These are phyloP conservation scores for Mechanitis messenoides DNA, from an alignment of 2,888 invertebrate species.

Conservation along the genomic window DNA sequence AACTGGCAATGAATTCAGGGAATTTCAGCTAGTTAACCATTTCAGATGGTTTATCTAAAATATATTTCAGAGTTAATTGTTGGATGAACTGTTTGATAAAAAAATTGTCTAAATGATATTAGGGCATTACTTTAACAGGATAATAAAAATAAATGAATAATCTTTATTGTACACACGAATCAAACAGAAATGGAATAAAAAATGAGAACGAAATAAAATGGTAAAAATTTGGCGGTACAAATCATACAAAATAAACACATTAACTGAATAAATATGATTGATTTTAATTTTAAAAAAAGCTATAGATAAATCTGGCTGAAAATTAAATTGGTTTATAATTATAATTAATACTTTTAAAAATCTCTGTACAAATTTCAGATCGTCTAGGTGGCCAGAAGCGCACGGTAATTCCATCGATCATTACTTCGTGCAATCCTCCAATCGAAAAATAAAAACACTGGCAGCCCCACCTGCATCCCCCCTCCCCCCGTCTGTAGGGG, in stretches of 20 bases:
- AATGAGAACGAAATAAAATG: too few species aligned
- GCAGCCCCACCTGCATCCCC: conserved; percentile 57
- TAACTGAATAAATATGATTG: too few species aligned
- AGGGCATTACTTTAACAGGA: background rate
- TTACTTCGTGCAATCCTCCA: conserved; percentile 75
- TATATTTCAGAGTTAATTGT: too few species aligned
- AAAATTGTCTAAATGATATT: background rate
- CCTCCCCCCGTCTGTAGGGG: conserved; percentile 44
- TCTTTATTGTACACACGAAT: too few species aligned
- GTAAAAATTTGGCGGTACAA: too few species aligned
- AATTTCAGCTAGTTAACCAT: background rate
- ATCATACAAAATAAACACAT: too few species aligned
- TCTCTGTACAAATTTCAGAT: conserved; percentile 49
- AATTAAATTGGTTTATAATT: conserved; percentile 6
- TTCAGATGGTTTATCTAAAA: too few species aligned
- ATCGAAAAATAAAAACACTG: conserved; percentile 74
- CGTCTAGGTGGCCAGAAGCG: conserved; percentile 57
- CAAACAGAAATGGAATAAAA: too few species aligned
- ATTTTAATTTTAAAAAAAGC: background rate
- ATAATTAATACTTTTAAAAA: conserved; percentile 10
- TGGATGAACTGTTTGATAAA: background rate
- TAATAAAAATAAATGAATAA: background rate
- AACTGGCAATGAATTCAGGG: background rate
- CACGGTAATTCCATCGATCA: conserved; percentile 76
- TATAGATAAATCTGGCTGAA: background rate